A percentile compares a stretch with the other conserved stretches of the same genome.
Conservation (phyloP, 2,797 vertebrate species). For the Petrocephalus sullivani region DNA sequence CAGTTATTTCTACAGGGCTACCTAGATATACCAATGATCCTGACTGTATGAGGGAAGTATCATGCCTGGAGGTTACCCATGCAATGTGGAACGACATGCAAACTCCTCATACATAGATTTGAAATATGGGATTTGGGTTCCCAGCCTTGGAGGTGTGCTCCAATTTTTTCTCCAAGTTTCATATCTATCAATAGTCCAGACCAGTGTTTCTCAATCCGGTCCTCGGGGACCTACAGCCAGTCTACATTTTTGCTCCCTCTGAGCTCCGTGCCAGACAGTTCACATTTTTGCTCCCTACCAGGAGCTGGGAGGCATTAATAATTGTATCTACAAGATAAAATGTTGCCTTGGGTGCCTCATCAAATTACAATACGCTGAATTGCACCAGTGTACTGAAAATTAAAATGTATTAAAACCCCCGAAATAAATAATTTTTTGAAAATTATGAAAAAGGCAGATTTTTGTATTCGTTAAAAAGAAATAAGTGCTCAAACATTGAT, state of each 20-base stretch:
- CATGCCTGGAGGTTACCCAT: background rate
- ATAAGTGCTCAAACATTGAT: constrained; percentile 1
- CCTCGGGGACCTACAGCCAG: background rate
- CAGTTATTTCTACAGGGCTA: background rate
- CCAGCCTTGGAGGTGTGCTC: background rate
- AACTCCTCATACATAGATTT: background rate
- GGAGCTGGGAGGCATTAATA: background rate
- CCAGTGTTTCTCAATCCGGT: background rate
- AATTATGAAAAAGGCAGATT: background rate
- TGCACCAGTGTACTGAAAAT: background rate
- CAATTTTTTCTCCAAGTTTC: background rate
- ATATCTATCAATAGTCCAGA: background rate
- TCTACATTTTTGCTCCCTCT: background rate
- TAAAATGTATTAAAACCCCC: background rate
- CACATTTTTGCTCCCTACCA: background rate
- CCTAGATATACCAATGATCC: background rate
- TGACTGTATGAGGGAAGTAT: background rate
- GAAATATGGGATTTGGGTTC: background rate
- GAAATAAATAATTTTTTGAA: background rate
- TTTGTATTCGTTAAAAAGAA: background rate
- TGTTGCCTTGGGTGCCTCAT: background rate
- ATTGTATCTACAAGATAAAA: background rate
- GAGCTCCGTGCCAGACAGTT: background rate
- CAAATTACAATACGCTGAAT: background rate
- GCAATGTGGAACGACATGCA: background rate